Evolutionary conservation across 2,888 invertebrate genomes (phyloP), one percentile per base, ranked within the genome.

Genomic region (Cryptosula pallasiana): DNA sequence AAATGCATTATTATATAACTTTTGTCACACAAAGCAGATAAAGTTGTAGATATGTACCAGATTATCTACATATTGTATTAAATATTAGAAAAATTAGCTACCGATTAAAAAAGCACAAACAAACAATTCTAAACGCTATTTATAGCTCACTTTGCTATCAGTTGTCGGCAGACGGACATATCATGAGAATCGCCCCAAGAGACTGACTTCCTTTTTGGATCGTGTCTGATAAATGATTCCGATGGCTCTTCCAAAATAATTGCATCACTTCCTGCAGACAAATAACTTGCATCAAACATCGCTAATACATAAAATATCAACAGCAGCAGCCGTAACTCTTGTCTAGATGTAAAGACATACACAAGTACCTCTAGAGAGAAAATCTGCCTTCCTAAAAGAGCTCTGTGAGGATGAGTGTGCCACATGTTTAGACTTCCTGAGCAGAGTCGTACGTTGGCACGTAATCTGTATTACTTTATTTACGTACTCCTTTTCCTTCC

Each of bases 171-270:
- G 29, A 82, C 79, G 13, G 80, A 78, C 35, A 77, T 77, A 71
- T 83, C 81, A 13, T 78, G 81, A 45, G 81, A 79, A 73, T 83
- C 83, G 1, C 82, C 81, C 83, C 83, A 84, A 1, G 83, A 82
- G 23, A 84, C 83, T 35, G 81, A 79, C 72, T 82, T 82, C 16
- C 81, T 76, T 63, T 80, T 77, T 0, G 81, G 79, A 73, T 82
- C 82, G 27, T 76, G 74, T 25, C 80, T 74, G 36, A 3, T 36
- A 35, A 35, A 27, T 16, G 34, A n/a, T 13, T 36, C 58, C 1
- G 72, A 45, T 3, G 63, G n/a, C 20, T 45, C 20, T n/a, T 63
- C 63, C 32, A 29, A 27, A 16, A 27, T 29, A n/a, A 63, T 63
- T 29, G 63, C 20, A 9, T 63, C 63, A 63, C 27, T 27, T 32